phyloP scores from a whole-genome alignment of 2,113 vertebrate species.

The Silurus meridionalis region DNA sequence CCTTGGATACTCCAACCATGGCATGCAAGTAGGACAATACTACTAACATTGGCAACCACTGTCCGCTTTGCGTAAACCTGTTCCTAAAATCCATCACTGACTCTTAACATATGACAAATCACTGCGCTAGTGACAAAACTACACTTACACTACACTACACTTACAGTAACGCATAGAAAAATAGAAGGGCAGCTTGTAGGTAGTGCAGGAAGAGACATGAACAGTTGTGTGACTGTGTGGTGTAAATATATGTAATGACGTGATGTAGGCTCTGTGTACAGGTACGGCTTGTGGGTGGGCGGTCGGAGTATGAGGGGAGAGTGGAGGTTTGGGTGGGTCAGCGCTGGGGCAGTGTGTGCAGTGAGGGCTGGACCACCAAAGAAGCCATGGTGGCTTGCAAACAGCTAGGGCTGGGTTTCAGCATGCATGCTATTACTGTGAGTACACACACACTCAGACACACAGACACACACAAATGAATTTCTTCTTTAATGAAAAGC shows the following conservation, averaged over 20 bases:
- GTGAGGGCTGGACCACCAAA: slow-evolving; percentile 82
- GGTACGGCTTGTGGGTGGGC: slow-evolving; percentile 82
- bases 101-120: slow-evolving; percentile 23
- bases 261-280: slow-evolving; percentile 62
- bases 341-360: slow-evolving; percentile 85
- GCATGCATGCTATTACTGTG: slow-evolving; percentile 85
- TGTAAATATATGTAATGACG: slow-evolving; percentile 23
- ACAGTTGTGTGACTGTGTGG: neutral
- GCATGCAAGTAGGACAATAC: slow-evolving; percentile 85
- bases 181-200: neutral
- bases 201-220: slow-evolving; percentile 5
- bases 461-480: slow-evolving; percentile 14
- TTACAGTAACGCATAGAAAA: neutral
- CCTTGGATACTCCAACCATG: slow-evolving; percentile 91
- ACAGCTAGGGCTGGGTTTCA: slow-evolving; percentile 85
- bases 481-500: neutral
- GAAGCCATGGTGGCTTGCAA: slow-evolving; percentile 87
- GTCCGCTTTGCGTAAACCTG: neutral
- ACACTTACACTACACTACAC: slow-evolving; percentile 12
- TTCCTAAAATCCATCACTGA: neutral
- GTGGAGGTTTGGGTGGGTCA: slow-evolving; percentile 83
- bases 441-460: slow-evolving; percentile 61
- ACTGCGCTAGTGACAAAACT: neutral
- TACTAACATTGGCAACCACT: slow-evolving; percentile 3
- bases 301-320: slow-evolving; percentile 77